Evolutionary conservation across 2,888 invertebrate genomes (phyloP), one percentile per base, ranked within the genome.

Genomic region (Agonopterix heracliana): DNA sequence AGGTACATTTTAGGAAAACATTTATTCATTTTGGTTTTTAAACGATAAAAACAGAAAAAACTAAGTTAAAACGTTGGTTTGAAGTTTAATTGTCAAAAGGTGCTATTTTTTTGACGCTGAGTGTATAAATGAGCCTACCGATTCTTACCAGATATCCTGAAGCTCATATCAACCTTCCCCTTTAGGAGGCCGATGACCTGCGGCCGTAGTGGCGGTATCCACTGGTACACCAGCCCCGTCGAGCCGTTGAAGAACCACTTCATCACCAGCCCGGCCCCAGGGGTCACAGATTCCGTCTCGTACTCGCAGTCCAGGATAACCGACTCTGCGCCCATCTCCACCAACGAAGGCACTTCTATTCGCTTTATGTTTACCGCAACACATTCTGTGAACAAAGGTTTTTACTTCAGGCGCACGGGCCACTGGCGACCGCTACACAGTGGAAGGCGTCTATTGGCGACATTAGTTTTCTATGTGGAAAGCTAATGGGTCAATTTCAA

Each of bases 171-270:
- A 45, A 87, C 81, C 63, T 82, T 86, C 40, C 85, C 88, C 61
- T 88, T 89, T 45, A 88, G 67, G 41, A 87, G 72, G 49, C 89
- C 89, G 38, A 89, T 76, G 48, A 82, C 83, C 63, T 88, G 87
- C 34, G 89, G 89, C 50, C 71, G 68, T 56, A 75, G 58, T 0
- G 89, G 86, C 8, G 88, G 89, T 58, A 89, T 89, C 89, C 89
- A 89, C 56, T 89, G 89, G 61, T 87, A 88, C 41, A 89, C 85
- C 34, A 86, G 66, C 3, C 84, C 83, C 0, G 82, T 72, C 34
- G 85, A 79, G 1, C 85, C 78, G 60, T 87, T 87, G 66, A 86
- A 87, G 68, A 89, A 88, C 89, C 89, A 89, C 64, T 89, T 89
- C 63, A 89, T 71, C 54, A 89, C 87, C 4, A 89, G 68, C 0